phyloP scores from a whole-genome alignment of 2,888 invertebrate species.

The Andrena hattorfiana region DNA sequence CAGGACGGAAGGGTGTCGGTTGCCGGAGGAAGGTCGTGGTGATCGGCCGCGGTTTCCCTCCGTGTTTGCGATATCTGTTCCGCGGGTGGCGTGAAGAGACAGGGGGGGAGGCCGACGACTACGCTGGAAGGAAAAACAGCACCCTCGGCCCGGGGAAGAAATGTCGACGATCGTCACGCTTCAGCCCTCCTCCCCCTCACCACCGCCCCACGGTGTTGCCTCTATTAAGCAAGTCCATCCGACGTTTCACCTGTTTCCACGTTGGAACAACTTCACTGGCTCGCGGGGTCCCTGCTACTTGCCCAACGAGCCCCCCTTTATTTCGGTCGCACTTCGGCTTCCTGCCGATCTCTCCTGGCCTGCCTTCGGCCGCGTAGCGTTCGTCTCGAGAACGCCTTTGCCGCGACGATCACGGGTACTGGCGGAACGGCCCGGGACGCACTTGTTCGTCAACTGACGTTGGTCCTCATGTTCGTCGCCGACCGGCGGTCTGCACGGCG shows the following conservation, averaged over 20 bases:
- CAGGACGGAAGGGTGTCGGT: conserved; percentile 60
- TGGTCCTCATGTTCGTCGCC: conserved; percentile 64
- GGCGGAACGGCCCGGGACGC: conserved; percentile 42
- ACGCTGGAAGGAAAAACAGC: conserved; percentile 46
- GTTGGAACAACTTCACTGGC: conserved; percentile 42
- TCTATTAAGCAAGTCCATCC: conserved; percentile 63
- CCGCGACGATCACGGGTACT: conserved; percentile 29
- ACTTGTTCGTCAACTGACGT: conserved; percentile 70
- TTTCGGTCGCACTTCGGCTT: background rate
- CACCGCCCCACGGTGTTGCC: conserved; percentile 56
- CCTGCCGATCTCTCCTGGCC: conserved; percentile 34
- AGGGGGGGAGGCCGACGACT: conserved; percentile 62
- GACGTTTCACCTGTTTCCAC: conserved; percentile 54
- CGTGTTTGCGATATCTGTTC: conserved; percentile 6
- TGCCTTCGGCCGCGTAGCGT: conserved; percentile 41
- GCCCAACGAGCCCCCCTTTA: background rate
- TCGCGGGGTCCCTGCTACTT: conserved; percentile 1
- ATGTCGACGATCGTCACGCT: conserved; percentile 52
- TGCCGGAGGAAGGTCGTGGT: background rate
- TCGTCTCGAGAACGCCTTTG: conserved; percentile 26
- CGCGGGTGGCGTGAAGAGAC: conserved; percentile 57
- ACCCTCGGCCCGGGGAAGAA: conserved; percentile 31
- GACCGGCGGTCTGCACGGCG: conserved; percentile 16
- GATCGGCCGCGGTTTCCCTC: background rate
- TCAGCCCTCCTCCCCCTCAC: conserved; percentile 72